These are phyloP conservation scores for Leptobrachium ailaonicum DNA, from an alignment of 2,113 vertebrate genomes.

Conservation along the genomic window DNA sequence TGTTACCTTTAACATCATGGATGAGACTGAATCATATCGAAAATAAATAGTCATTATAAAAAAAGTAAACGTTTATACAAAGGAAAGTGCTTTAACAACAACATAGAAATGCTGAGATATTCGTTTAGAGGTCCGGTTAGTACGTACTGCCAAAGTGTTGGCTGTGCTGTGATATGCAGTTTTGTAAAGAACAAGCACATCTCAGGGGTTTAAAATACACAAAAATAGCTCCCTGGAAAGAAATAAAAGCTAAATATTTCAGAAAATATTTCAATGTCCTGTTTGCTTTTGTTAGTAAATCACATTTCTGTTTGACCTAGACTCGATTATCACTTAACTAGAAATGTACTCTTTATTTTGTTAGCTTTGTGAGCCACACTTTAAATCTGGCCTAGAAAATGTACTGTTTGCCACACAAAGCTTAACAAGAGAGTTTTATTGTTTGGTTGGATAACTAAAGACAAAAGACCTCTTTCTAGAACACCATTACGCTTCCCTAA, in stretches of 20 bases:
- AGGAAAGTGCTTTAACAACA: conserved; percentile 35
- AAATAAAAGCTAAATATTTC: neutral
- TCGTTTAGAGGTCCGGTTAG: neutral
- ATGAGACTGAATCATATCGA: conserved; percentile 29
- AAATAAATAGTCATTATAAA: conserved; percentile 28
- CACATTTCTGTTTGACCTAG: neutral
- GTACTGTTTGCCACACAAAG: conserved; percentile 1
- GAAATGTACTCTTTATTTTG: conserved; percentile 24
- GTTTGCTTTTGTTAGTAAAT: conserved; percentile 25
- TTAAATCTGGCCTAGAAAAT: neutral
- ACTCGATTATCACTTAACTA: conserved; percentile 17
- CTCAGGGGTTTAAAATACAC: conserved; percentile 2
- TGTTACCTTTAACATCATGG: conserved; percentile 8
- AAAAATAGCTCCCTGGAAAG: conserved; percentile 4
- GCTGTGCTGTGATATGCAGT: conserved; percentile 24
- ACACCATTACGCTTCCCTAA: too few relatives aligned
- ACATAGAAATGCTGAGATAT: conserved; percentile 18
- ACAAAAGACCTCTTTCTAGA: too few relatives aligned
- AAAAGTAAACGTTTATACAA: conserved; percentile 30
- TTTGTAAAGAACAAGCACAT: conserved; percentile 14
- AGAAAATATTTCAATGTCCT: neutral
- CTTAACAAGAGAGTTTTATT: conserved; percentile 14
- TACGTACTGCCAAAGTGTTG: neutral
- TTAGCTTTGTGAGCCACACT: conserved; percentile 8
- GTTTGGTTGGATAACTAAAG: too few relatives aligned